Evolutionary conservation across 2,888 invertebrate genomes (phyloP), one percentile per base, ranked within the genome.

Genomic region (Gymnocheta viridis): DNA sequence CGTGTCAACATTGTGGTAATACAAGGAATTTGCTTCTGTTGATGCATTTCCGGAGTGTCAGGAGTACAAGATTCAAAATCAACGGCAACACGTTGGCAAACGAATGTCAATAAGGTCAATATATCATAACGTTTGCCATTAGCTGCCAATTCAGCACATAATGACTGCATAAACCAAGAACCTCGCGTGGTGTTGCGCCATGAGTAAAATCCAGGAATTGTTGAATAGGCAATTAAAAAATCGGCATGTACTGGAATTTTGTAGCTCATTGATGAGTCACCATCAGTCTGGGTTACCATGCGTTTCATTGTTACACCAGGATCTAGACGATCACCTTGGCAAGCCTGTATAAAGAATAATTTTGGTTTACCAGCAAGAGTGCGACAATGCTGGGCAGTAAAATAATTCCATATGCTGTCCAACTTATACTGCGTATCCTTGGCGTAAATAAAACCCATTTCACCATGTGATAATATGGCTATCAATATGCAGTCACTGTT

Each of bases 141-240:
- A 86, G 95, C 94, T 69, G 94, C 94, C 82, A 98, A 90, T 88
- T 97, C 97, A 44, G 95, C 94, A 90, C 97, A 97, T 49, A 99
- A 93, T 0, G 98, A 96, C 92, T 98, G 98, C 93, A 99, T 96
- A 89, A 98, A 99, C 98, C 98, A 99, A 0, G 98, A 98, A 3
- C 98, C 98, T 69, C 96, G 95, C 9, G 96, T 96, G 35, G 97
- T 97, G 90, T 98, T 98, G 60, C 98, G 94, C 98, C 98, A 98
- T 0, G 98, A 98, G 92, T 95, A 98, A 91, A 95, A 98, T 54
- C 98, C 96, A 94, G 98, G 97, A 72, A 98, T 96, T 19, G 98
- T 98, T 3, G 98, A 98, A 91, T 97, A 98, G 7, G 96, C 97
- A 89, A 98, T 96, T 60, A 99, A 93, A 91, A 98, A 98, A 92